Base-by-base conservation (phyloP, 2,888 invertebrate species). In the Abrostola triplasia region DNA sequence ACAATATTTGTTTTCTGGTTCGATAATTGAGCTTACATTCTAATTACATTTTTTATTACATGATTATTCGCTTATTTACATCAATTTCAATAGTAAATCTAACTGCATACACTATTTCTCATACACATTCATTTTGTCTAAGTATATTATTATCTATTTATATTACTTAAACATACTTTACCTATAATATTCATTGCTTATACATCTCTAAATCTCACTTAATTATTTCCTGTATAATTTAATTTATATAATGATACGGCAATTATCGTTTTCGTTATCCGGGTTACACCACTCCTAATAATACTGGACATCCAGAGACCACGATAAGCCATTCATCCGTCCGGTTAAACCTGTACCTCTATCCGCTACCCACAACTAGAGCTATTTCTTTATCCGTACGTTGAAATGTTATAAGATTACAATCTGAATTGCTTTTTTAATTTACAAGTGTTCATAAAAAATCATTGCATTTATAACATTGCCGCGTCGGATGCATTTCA, bases 321-420 rank as follows among this genome's bases (percentile, higher is more conserved):
- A 37, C 55, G 77, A 78, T 73, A 79, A 78, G 65, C 73, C 58
- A 49, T 67, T 57, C n/a, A 44, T 6, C 41, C 42, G 62, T 61
- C 77, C 68, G 65, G 77, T 71, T 48, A 52, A 44, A 77, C 77
- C 67, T 53, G 77, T 79, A 67, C 47, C 37, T 12, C 47, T 7
- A 40, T 57, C 79, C 59, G 59, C 67, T 79, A 64, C 58, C 66
- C 58, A 70, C 58, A n/a, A 51, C 73, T 51, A 36, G 42, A 48
- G 59, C 60, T 64, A 65, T 64, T 57, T 58, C 65, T 68, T 56
- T 64, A 77, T 66, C 57, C 65, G 64, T 73, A 73, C 70, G 73
- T 70, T 79, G 65, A 76, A 67, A 62, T 76, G 78, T 76, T 51
- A 57, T 76, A 53, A 64, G 77, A 77, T 79, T 73, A 73, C 0